Conservation (phyloP, 92 coral and sea anemone species). For the Zoanthus gigantus region DNA sequence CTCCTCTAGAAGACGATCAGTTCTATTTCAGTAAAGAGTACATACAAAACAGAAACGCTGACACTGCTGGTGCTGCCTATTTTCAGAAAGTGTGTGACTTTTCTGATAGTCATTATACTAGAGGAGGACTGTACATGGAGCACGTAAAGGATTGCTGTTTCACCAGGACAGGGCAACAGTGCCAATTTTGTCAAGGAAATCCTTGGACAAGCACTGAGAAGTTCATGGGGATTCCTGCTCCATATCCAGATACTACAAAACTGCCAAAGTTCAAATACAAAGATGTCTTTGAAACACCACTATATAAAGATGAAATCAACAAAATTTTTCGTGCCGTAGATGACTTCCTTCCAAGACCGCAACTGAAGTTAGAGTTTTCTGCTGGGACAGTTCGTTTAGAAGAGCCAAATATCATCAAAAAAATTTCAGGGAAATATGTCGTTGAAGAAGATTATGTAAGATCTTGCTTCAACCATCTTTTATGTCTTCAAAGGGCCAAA, state of each 20-base stretch:
- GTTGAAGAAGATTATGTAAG: conserved; percentile 66
- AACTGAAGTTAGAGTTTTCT: conserved; percentile 30
- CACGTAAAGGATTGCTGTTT: conserved; percentile 36
- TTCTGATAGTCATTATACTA: conserved; percentile 58
- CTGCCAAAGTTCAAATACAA: conserved; percentile 63
- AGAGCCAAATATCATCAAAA: conserved; percentile 59
- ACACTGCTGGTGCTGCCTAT: conserved; percentile 55
- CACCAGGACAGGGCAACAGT: conserved; percentile 26
- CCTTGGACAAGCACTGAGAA: conserved; percentile 35
- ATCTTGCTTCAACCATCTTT: conserved; percentile 57
- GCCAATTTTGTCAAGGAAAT: conserved; percentile 17
- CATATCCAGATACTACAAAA: conserved; percentile 51
- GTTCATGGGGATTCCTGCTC: conserved; percentile 36
- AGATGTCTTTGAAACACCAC: conserved; percentile 56
- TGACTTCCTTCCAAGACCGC: conserved; percentile 58
- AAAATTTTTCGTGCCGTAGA: conserved; percentile 26
- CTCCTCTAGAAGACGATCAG: conserved; percentile 23
- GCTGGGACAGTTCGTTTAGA: conserved; percentile 35
- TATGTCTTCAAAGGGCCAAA: conserved; percentile 69
- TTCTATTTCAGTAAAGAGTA: conserved; percentile 44
- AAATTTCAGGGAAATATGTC: conserved; percentile 51
- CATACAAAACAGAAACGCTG: conserved; percentile 20
- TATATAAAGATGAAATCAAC: conserved; percentile 22
- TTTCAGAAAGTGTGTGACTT: conserved; percentile 41
- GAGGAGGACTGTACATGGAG: conserved; percentile 72